These are phyloP conservation scores for Lacanobia wlatinum DNA, from an alignment of 2,888 invertebrate species.

Conservation along the genomic window DNA sequence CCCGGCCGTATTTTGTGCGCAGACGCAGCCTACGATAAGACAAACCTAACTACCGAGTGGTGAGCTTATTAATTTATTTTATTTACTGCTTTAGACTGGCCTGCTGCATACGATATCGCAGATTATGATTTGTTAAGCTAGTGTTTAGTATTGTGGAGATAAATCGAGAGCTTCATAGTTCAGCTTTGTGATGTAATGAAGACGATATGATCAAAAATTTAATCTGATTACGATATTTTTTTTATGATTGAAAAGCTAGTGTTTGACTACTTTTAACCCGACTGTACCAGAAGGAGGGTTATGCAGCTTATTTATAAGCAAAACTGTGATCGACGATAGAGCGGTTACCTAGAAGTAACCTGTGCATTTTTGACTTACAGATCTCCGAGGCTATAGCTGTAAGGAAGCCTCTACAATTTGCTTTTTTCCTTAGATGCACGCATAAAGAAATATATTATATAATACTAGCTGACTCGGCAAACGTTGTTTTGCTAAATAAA, in stretches of 20 bases:
- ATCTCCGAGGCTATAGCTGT: not conserved
- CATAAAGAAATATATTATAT: no score
- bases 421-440: no score
- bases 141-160: slow-evolving; percentile 22
- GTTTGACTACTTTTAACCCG: no score
- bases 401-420: no score
- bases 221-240: no score
- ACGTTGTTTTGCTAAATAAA: no score
- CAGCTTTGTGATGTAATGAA: not conserved
- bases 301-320: no score
- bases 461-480: no score
- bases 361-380: not conserved
- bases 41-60: slow-evolving; percentile 76
- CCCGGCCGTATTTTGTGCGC: slow-evolving; percentile 69
- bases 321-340: not conserved
- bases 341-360: not conserved
- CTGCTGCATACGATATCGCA: slow-evolving; percentile 55
- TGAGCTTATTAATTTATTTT: slow-evolving; percentile 78
- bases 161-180: not conserved
- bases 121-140: slow-evolving; percentile 46
- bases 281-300: no score
- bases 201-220: not conserved
- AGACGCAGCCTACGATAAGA: slow-evolving; percentile 68
- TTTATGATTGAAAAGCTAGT: no score
- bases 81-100: slow-evolving; percentile 69